Percentiles rank a stretch among this genome's conserved stretches.
phyloP scores from a whole-genome alignment of 2,797 vertebrate species.

The Phaenicophaeus curvirostris region DNA sequence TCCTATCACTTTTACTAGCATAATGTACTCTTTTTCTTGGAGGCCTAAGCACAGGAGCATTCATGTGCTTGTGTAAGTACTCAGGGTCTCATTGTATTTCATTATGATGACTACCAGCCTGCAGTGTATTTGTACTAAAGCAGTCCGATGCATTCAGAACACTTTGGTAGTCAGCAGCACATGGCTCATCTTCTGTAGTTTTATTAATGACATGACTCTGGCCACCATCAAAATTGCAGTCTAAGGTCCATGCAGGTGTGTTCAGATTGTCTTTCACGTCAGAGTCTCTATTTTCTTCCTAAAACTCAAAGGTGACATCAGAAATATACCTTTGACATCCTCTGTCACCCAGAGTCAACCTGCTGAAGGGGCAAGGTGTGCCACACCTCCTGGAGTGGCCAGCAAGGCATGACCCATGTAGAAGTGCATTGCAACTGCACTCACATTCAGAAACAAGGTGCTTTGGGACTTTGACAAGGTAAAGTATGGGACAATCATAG shows the following conservation, averaged over 20 bases:
- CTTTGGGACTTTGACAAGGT: not conserved
- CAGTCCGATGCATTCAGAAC: not conserved
- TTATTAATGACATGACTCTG: not conserved
- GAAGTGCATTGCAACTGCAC: not conserved
- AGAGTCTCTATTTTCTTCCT: not conserved
- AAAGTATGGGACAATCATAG: not conserved
- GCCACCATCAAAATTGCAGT: not conserved
- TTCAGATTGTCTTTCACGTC: not conserved
- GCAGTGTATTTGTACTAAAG: not conserved
- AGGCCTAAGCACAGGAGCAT: not conserved
- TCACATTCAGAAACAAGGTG: not conserved
- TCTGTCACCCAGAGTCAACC: not conserved
- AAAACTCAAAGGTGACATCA: not conserved
- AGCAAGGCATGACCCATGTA: not conserved
- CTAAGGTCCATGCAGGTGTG: not conserved
- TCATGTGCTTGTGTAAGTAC: not conserved
- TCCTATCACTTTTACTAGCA: not conserved
- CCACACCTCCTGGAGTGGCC: not conserved
- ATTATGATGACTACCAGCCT: not conserved
- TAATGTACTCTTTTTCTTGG: not conserved
- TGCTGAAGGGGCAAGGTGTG: not conserved
- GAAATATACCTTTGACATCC: not conserved
- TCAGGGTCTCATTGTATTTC: not conserved
- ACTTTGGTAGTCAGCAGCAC: not conserved
- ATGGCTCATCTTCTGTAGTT: not conserved